These are phyloP conservation scores for Diabrotica balteata DNA, from an alignment of 2,888 invertebrate genomes.

Conservation along the genomic window DNA sequence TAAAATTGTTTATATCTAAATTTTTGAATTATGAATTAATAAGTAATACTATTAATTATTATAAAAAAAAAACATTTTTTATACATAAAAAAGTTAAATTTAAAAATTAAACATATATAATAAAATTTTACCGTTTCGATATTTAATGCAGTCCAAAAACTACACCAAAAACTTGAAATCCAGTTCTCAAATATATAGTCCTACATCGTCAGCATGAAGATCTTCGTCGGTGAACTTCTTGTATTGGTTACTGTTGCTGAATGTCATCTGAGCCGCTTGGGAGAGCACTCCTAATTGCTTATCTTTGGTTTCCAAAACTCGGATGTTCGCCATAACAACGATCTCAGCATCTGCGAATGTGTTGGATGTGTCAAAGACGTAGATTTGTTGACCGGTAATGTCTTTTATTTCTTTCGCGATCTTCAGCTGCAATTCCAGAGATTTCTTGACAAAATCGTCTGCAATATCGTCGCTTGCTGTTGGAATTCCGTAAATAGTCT, in stretches of 20 bases:
- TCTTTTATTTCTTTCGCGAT: slow-evolving; percentile 6
- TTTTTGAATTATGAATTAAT: too few relatives aligned
- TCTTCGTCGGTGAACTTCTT: neutral
- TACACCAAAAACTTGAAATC: too few relatives aligned
- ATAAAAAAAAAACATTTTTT: too few relatives aligned
- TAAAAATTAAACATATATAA: too few relatives aligned
- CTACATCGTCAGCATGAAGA: slow-evolving; percentile 10
- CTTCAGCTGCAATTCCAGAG: slow-evolving; percentile 15
- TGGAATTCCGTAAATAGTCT: too few relatives aligned
- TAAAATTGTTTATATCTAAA: too few relatives aligned
- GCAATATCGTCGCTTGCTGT: slow-evolving; percentile 2
- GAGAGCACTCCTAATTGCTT: slow-evolving; percentile 16
- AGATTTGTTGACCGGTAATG: slow-evolving; percentile 2
- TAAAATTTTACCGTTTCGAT: too few relatives aligned
- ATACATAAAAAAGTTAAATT: too few relatives aligned
- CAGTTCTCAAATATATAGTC: slow-evolving; percentile 12
- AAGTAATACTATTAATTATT: too few relatives aligned
- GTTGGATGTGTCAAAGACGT: slow-evolving; percentile 12
- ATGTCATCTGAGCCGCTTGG: slow-evolving; percentile 14
- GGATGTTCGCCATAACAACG: slow-evolving; percentile 6
- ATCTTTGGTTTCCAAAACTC: slow-evolving; percentile 17
- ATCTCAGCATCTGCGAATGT: slow-evolving; percentile 11
- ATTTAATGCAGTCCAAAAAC: too few relatives aligned
- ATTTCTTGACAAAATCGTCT: slow-evolving; percentile 12
- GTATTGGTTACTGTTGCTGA: neutral